Base-by-base conservation (phyloP, 1,140 invertebrate species). In the Drosophila tsacasi region DNA sequence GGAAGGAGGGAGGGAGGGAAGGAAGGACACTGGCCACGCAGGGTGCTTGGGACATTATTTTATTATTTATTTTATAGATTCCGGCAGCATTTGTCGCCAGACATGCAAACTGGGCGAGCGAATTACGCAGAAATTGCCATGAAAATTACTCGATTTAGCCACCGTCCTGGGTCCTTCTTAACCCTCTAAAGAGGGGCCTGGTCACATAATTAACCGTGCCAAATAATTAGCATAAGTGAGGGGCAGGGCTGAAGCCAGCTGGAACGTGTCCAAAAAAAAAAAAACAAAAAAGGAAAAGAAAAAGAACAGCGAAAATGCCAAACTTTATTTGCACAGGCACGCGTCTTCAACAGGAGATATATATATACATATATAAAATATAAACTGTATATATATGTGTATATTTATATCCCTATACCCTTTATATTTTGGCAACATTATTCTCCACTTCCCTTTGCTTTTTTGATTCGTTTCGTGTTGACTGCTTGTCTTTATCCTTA, bases 61-160 rank as follows among this genome's bases (percentile, higher is more conserved):
- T 55, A 77, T 78, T 78, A 78, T 78, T 76, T 76, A 76, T 76
- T 76, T 76, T 76, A 76, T 75, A 76, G 73, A 64, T 76, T 75
- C 72, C 62, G 68, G 73, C 71, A 76, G 73, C 67, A 76, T 76
- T 76, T 76, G 73, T 71, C 67, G 67, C 72, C 71, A 66, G 73
- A 76, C 73, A 75, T 76, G 73, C 73, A 30, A 73, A 23, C 63
- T 32, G 30, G 35, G 39, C 46, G 8, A 42, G 69, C 66, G 69
- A 74, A 75, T 75, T 74, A 74, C 71, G 68, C 68, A 72, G 69
- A 72, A 72, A 71, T 73, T 73, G 68, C 57, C 68, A 74, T 75
- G 69, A 62, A 75, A 64, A 54, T 73, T 35, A 27, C 59, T 75
- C 50, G 37, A 49, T 69, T 69, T 68, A 66, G 27, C n/a, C 65